A percentile compares a stretch with the other conserved stretches of the same genome.
Evolutionary conservation across 2,888 invertebrate species (phyloP).

Genomic region (Pachymerium ferrugineum): DNA sequence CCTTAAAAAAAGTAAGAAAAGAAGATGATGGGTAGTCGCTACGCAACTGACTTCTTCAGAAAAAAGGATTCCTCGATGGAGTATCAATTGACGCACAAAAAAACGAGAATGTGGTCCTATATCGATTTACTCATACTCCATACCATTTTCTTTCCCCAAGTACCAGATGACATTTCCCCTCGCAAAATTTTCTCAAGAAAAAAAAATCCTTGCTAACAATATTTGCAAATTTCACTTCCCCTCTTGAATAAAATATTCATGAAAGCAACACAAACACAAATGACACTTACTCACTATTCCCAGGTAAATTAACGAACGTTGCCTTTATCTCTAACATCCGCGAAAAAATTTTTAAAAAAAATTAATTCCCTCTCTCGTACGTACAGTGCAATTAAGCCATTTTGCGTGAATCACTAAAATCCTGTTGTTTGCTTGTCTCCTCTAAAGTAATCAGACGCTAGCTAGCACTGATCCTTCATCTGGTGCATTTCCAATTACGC

Average conservation of each 20-base stretch:
- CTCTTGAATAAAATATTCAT: background rate
- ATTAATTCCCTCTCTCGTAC: conserved; percentile 1
- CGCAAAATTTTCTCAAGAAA: too few species aligned
- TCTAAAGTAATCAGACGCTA: conserved; percentile 14
- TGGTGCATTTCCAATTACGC: background rate
- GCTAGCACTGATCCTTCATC: conserved; percentile 11
- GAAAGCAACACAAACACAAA: background rate
- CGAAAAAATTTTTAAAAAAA: background rate
- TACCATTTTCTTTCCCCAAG: too few species aligned
- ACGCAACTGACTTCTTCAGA: background rate
- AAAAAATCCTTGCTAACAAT: too few species aligned
- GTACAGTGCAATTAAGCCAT: background rate
- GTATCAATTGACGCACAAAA: background rate
- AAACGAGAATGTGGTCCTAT: background rate
- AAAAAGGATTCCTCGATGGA: conserved; percentile 1
- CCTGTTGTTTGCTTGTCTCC: conserved; percentile 13
- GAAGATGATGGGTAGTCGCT: background rate
- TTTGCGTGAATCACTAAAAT: conserved; percentile 11
- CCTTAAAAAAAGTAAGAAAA: background rate
- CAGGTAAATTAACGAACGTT: background rate
- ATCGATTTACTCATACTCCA: too few species aligned
- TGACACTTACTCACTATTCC: background rate
- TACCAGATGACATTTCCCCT: too few species aligned
- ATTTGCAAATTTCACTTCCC: background rate
- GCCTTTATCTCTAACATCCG: background rate